Evolutionary conservation across 2,113 vertebrate genomes (phyloP).

Genomic region (Lutjanus erythropterus): DNA sequence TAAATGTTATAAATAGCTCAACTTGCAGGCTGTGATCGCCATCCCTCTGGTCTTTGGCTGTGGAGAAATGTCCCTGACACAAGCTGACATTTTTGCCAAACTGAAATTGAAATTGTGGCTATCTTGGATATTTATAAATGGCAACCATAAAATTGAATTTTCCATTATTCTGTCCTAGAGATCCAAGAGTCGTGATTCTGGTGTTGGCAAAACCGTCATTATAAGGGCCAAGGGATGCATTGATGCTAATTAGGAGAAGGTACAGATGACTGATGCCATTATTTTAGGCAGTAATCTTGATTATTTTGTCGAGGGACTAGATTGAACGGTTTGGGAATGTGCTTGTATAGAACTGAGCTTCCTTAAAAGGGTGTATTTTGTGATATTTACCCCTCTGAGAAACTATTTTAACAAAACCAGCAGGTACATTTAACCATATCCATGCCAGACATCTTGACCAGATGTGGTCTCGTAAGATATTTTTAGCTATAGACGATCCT

Average conservation of each 20-base stretch:
- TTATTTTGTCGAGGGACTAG: not conserved
- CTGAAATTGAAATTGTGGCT: not conserved
- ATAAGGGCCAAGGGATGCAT: not conserved
- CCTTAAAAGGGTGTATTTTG: no score
- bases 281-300: not conserved
- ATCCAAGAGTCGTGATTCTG: not conserved
- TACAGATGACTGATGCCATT: not conserved
- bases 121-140: not conserved
- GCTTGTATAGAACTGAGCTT: not conserved
- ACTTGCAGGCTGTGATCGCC: not conserved
- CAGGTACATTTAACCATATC: not conserved
- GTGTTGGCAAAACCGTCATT: not conserved
- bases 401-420: not conserved
- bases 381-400: not conserved
- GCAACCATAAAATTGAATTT: not conserved
- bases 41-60: not conserved
- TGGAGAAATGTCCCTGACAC: conserved; percentile 4
- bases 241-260: not conserved
- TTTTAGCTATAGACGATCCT: not conserved
- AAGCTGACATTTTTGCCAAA: conserved; percentile 19
- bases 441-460: not conserved
- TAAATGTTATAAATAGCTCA: conserved; percentile 6
- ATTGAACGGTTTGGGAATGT: not conserved
- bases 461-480: not conserved
- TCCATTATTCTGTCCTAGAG: not conserved